A percentile compares a stretch with the other conserved stretches of the same genome.
These are phyloP conservation scores for Cheirogaleus major DNA, from an alignment of 2,797 vertebrate species.

Conservation along the genomic window DNA sequence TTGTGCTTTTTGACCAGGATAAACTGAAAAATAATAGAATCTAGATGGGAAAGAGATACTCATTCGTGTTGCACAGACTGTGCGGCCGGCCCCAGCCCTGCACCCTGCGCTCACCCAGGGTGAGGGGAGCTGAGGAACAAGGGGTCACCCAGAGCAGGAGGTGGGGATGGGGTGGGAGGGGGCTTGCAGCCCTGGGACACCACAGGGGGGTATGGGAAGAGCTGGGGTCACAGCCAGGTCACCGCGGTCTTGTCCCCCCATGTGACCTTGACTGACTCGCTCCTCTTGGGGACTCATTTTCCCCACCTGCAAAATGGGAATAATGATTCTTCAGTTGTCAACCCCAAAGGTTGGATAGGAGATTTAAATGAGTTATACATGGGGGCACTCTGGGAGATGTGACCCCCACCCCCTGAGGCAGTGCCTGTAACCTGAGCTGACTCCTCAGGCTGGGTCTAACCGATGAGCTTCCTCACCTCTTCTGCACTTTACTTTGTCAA, in stretches of 20 bases:
- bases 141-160: neutral
- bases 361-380: neutral
- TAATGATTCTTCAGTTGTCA: neutral
- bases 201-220: neutral
- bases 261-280: neutral
- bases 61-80: constrained; percentile 63
- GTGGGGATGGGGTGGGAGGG: rapidly evolving
- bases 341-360: no score
- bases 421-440: neutral
- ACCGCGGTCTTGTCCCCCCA: neutral
- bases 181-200: neutral
- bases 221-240: neutral
- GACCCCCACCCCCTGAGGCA: neutral
- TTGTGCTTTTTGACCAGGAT: constrained; percentile 82
- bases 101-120: neutral
- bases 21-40: constrained; percentile 80
- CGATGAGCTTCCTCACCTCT: neutral
- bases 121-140: neutral
- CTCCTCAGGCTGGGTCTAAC: neutral
- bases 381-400: neutral
- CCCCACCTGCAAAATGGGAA: neutral
- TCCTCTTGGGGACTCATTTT: neutral
- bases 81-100: neutral
- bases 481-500: neutral
- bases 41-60: constrained; percentile 74